Evolutionary conservation across 2,113 vertebrate genomes (phyloP).

Genomic region (Tamias sibiricus): DNA sequence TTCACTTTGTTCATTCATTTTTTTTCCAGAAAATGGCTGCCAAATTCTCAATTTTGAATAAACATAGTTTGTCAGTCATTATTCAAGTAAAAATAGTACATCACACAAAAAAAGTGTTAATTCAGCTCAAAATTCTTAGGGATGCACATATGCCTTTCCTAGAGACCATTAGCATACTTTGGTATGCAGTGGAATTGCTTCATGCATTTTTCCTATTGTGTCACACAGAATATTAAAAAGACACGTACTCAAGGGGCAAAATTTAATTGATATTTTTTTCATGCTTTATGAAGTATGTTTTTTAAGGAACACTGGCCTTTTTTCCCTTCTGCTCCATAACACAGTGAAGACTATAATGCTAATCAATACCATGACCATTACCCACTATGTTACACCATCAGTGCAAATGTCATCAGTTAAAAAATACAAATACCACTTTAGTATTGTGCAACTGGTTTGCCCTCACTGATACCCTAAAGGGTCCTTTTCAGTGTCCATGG

Average conservation of each 20-base stretch:
- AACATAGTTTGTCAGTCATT: conserved; percentile 22
- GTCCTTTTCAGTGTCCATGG: neutral
- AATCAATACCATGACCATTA: neutral
- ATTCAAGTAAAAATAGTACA: conserved; percentile 49
- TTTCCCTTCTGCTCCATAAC: neutral
- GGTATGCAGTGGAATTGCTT: neutral
- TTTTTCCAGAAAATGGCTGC: conserved; percentile 8
- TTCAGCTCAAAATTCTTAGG: conserved; percentile 31
- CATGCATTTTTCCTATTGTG: neutral
- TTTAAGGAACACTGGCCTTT: neutral
- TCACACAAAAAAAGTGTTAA: neutral
- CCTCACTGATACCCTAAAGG: neutral
- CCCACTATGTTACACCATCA: neutral
- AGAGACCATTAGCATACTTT: neutral
- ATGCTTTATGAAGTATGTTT: neutral
- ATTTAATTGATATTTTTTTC: neutral
- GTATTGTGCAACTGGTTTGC: neutral
- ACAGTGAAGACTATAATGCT: neutral
- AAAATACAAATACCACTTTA: neutral
- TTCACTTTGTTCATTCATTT: conserved; percentile 1
- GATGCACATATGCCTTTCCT: neutral
- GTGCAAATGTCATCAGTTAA: neutral
- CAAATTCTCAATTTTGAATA: neutral
- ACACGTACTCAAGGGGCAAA: neutral
- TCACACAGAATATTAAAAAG: neutral